Evolutionary conservation across 92 coral and sea anemone genomes (phyloP), one percentile per base, ranked within the genome.

Genomic region (Palythoa caribaeorum): DNA sequence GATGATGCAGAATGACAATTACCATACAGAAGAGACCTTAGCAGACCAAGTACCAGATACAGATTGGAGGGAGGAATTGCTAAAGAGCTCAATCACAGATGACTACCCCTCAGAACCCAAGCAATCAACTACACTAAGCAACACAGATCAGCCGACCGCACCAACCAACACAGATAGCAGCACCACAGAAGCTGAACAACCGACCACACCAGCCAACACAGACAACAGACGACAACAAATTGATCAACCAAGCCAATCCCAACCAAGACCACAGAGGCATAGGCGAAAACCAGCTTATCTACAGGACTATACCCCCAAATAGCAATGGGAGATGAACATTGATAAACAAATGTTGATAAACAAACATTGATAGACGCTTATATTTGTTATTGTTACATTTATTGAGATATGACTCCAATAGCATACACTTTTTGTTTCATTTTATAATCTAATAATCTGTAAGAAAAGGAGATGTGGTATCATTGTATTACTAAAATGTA

Each of bases 381-480:
- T 28, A 28, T 28, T 28, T 28, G 28, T 28, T 28, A 28, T 28
- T 28, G 80, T 76, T 76, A 76, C 62, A 74, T 40, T 74, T 39
- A 39, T 74, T 74, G 78, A 74, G 50, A 39, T 74, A 74, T 44
- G 78, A 28, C 0, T 28, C 28, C 52, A 15, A 72, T 19, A 21
- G 4, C 35, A 77, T 52, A 20, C 60, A 52, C 8, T 53, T 77
- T 77, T 77, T 51, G 60, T 77, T 77, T 77, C 3, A 37, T 77
- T 77, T 77, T 75, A 48, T 77, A 19, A 77, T 17, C 16, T 77
- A 77, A 40, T 52, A 52, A 77, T 77, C 81, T 77, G 81, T 77
- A 77, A 77, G 81, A 77, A 77, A 44, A 75, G 79, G 81, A 77
- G 81, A 77, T 77, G 81, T 77, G 28, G 28, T 28, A 28, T 28